Conservation (phyloP, 2,113 vertebrate species). For the Emydura subglobosa region DNA sequence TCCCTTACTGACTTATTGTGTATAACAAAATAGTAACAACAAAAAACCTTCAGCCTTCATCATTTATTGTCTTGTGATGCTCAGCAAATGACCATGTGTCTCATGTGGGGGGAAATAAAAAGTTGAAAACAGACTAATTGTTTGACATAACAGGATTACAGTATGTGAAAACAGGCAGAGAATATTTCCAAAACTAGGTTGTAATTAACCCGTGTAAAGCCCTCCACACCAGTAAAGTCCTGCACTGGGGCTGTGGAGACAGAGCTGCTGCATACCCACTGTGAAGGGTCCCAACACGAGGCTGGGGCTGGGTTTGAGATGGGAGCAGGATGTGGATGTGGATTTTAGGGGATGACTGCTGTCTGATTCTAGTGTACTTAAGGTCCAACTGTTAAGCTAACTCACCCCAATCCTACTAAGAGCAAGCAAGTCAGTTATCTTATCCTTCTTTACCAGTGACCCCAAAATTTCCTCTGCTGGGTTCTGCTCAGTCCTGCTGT, state of each 20-base stretch:
- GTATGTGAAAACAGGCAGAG: slow-evolving; percentile 56
- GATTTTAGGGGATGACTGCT: not conserved
- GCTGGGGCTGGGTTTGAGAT: not conserved
- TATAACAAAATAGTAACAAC: not conserved
- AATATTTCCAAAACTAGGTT: slow-evolving; percentile 43
- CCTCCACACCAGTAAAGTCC: not conserved
- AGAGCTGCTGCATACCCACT: not conserved
- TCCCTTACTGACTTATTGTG: not conserved
- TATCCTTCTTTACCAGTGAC: no score
- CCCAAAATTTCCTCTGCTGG: not conserved
- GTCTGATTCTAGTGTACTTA: not conserved
- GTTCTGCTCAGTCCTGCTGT: not conserved
- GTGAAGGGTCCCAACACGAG: not conserved
- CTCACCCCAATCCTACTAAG: not conserved
- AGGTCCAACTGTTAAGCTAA: not conserved
- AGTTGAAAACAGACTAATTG: slow-evolving; percentile 48
- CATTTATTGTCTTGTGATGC: not conserved
- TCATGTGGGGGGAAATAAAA: slow-evolving; percentile 54
- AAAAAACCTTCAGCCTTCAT: not conserved
- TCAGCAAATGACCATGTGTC: slow-evolving; percentile 43
- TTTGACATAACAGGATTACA: slow-evolving; percentile 31
- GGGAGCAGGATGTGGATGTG: not conserved
- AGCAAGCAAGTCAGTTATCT: no score
- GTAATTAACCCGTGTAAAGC: not conserved
- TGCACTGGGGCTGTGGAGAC: not conserved